Evolutionary conservation across 2,888 invertebrate genomes (phyloP).

Genomic region (Fragum sueziense): DNA sequence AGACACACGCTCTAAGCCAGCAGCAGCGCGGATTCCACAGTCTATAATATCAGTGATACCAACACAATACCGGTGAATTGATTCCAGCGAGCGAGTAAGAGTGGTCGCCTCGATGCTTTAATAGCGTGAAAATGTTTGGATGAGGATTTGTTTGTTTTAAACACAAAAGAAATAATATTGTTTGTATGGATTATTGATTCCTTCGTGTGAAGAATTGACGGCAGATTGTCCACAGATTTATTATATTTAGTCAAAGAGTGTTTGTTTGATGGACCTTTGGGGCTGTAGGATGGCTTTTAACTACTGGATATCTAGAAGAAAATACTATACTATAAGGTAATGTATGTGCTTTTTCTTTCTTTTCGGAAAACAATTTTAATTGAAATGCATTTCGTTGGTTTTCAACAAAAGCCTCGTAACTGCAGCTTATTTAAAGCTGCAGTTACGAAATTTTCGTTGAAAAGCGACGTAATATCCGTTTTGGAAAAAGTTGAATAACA

Average conservation of each 20-base stretch:
- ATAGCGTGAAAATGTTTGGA: not conserved
- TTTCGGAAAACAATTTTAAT: too few relatives aligned
- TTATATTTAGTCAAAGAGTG: too few relatives aligned
- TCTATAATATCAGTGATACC: not conserved
- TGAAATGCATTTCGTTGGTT: too few relatives aligned
- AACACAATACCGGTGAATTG: not conserved
- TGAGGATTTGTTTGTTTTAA: not conserved
- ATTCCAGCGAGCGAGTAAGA: too few relatives aligned
- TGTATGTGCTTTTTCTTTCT: too few relatives aligned
- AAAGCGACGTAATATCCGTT: too few relatives aligned
- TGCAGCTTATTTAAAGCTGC: too few relatives aligned
- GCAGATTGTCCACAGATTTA: too few relatives aligned
- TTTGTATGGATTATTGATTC: not conserved
- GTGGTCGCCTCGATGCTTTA: not conserved
- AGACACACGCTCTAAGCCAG: not conserved
- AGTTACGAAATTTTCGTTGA: too few relatives aligned
- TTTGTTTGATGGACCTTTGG: not conserved
- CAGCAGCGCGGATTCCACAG: not conserved
- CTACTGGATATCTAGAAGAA: constrained; percentile 38
- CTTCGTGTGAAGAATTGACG: not conserved
- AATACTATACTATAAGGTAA: constrained; percentile 35
- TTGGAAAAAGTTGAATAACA: too few relatives aligned
- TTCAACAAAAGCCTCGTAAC: too few relatives aligned
- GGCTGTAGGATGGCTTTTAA: constrained; percentile 41
- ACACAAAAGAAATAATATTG: not conserved